Evolutionary conservation across 2,113 vertebrate species (phyloP).

Genomic region (Myotis brandtii): DNA sequence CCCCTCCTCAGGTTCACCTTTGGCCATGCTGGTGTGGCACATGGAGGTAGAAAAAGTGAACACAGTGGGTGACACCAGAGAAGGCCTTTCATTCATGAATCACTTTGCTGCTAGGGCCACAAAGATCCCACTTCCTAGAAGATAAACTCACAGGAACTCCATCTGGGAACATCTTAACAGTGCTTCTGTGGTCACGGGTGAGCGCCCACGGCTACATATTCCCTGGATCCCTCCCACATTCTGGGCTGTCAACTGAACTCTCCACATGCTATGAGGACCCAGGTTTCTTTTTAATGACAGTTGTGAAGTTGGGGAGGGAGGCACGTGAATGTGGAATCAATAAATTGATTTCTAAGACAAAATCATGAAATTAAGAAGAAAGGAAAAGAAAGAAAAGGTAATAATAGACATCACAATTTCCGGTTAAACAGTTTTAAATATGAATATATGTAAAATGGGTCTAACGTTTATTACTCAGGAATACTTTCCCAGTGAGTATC

Average conservation of each 20-base stretch:
- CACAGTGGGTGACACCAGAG: not conserved
- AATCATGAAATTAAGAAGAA: constrained; percentile 3
- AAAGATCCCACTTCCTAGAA: constrained; percentile 75
- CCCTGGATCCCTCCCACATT: constrained; percentile 49
- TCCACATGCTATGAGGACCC: constrained; percentile 23
- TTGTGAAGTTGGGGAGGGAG: not conserved
- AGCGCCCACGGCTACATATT: constrained; percentile 14
- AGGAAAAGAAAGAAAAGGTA: constrained; percentile 47
- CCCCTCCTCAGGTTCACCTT: too few species aligned
- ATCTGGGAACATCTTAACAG: constrained; percentile 68
- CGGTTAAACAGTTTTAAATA: constrained; percentile 33
- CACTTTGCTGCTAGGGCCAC: not conserved
- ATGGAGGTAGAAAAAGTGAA: not conserved
- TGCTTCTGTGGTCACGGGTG: constrained; percentile 66
- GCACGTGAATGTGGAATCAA: constrained; percentile 24
- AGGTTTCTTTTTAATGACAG: constrained; percentile 30
- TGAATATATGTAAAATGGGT: not conserved
- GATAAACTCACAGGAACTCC: constrained; percentile 52
- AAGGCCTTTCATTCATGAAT: constrained; percentile 20
- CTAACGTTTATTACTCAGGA: not conserved
- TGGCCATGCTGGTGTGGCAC: too few species aligned
- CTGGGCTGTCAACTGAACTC: not conserved
- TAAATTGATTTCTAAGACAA: constrained; percentile 60
- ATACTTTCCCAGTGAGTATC: constrained; percentile 36
- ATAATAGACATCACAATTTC: constrained; percentile 35